Evolutionary conservation across 2,797 vertebrate genomes (phyloP), one percentile per base, ranked within the genome.

Genomic region (Florisuga fusca): DNA sequence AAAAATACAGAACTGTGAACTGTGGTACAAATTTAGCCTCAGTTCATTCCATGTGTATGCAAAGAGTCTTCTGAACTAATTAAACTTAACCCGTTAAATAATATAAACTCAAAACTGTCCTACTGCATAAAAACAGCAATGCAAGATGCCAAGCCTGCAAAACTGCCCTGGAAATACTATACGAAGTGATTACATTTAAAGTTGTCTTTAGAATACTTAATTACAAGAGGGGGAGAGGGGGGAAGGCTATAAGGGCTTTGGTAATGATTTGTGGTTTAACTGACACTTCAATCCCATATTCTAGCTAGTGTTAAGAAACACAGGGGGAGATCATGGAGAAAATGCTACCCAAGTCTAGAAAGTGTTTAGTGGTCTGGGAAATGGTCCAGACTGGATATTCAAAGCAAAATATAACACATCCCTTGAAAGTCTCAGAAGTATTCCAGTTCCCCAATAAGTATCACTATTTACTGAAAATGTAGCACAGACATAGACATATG

Each of bases 341-440:
- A 89, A 77, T 41, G 33, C 22, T 83, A 26, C 45, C 22, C 45
- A 67, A 76, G 31, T 33, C 38, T 72, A 84, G 43, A 69, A 90
- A 51, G 59, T 48, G 29, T 92, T 96, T 82, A 67, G 48, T 78
- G 43, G 69, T 72, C 66, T 86, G 69, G 86, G 41, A 85, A 72
- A 57, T 46, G 15, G 26, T 29, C 66, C 73, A 90, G 36, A 57
- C 26, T 78, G 79, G 61, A 78, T 71, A 84, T 34, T 68, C 26
- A 88, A 78, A 86, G 69, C 12, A 95, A 90, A 90, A 78, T 50
- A 67, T 5, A 86, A 8, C n/a, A 64, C n/a, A 61, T 68, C 33
- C 81, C 79, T 90, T 45, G 20, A 68, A 90, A 55, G n/a, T 45
- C 50, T 92, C 41, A 41, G 15, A 86, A 77, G 12, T 31, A 53